These are phyloP conservation scores for Sebastes iracundus DNA, from an alignment of 2,797 vertebrate species.

Conservation along the genomic window DNA sequence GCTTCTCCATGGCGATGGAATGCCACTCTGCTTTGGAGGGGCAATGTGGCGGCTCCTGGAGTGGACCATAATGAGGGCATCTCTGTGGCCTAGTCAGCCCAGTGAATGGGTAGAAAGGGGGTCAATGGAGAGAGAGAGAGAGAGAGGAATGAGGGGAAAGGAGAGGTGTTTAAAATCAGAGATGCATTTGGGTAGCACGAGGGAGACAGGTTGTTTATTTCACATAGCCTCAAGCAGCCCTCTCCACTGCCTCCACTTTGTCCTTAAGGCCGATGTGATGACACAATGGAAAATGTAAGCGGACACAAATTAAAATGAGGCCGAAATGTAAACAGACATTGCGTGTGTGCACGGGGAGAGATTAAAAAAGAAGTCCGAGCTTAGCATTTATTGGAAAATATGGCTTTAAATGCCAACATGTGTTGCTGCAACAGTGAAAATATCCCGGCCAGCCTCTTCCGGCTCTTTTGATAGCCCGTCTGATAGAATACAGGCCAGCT, in stretches of 20 bases:
- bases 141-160: neutral
- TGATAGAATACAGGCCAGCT: conserved; percentile 48
- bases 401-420: conserved; percentile 75
- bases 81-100: conserved; percentile 50
- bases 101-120: conserved; percentile 58
- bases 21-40: conserved; percentile 67
- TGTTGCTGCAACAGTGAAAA: conserved; percentile 79
- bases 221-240: neutral
- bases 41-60: conserved; percentile 67
- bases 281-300: conserved; percentile 70
- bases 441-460: conserved; percentile 65
- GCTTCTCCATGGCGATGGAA: conserved; percentile 80
- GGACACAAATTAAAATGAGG: conserved; percentile 58
- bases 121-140: conserved; percentile 28
- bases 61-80: conserved; percentile 71
- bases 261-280: conserved; percentile 42
- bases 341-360: conserved; percentile 51
- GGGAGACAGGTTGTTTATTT: conserved; percentile 49
- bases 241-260: conserved; percentile 4
- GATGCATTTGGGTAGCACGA: conserved; percentile 21
- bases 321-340: conserved; percentile 68
- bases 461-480: conserved; percentile 47
- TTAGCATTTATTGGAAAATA: conserved; percentile 67
- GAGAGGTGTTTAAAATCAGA: conserved; percentile 46
- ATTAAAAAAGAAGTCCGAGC: conserved; percentile 45